Conservation (phyloP, 2,113 vertebrate species). For the Paedocypris sp. region DNA sequence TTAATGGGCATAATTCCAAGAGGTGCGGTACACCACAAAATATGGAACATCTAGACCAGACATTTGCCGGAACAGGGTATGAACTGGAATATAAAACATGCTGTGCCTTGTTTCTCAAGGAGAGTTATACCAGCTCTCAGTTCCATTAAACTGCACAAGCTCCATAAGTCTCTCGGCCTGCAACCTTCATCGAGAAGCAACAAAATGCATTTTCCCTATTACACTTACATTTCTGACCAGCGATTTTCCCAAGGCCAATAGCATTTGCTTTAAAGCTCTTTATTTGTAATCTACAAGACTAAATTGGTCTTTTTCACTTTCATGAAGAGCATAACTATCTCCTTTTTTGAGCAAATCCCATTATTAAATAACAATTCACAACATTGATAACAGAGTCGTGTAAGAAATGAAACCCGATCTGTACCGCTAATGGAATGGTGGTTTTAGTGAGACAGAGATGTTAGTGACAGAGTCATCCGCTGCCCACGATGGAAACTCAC, state of each 20-base stretch:
- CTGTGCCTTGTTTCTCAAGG: not conserved
- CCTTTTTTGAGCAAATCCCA: no score
- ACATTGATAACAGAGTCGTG: no score
- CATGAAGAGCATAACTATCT: no score
- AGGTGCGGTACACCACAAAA: not conserved
- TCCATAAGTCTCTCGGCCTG: conserved; percentile 9
- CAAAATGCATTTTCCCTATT: conserved; percentile 17
- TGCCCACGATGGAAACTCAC: not conserved
- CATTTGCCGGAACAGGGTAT: not conserved
- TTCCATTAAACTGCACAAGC: conserved; percentile 10
- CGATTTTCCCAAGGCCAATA: no score
- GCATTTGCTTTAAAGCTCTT: no score
- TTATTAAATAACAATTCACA: no score
- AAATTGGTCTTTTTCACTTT: no score
- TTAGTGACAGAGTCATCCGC: not conserved
- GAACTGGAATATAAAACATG: not conserved
- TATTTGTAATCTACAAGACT: no score
- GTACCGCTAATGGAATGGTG: not conserved
- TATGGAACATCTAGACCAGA: not conserved
- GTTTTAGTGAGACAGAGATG: conserved; percentile 1
- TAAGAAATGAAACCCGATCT: no score
- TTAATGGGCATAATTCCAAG: no score
- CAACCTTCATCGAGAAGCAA: not conserved
- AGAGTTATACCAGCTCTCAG: conserved; percentile 7
- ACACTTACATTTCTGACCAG: conserved; percentile 20